Base-by-base conservation (phyloP, 2,888 invertebrate genomes). In the Drosophila quinaria region DNA sequence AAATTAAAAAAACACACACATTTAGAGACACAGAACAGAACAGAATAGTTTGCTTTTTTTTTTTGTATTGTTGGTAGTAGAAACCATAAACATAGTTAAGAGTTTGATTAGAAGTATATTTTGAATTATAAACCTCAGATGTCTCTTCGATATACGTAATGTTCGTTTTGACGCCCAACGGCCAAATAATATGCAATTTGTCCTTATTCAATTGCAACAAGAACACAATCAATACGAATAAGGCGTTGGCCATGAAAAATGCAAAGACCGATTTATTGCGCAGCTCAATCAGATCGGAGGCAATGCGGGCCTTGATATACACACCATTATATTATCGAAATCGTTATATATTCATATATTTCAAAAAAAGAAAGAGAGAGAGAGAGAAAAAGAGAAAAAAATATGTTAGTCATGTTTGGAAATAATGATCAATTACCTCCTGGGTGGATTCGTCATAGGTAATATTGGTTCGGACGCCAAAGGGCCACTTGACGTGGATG, bases 231-330 rank as follows among this genome's bases (percentile, higher is more conserved):
- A 99, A 96, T 93, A 99, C 98, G 96, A 99, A 99, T 93, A 99
- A 96, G 93, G 98, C 97, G 96, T 99, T 99, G 95, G 99, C 97
- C 98, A 99, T 99, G 94, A 99, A 97, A 96, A 99, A 98, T 93
- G 97, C 97, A 94, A 98, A 98, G 92, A 98, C 98, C 91, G 97
- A 97, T 94, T 98, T 98, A 95, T 99, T 99, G 92, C 99, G 95
- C 92, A 99, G 96, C 93, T 98, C 98, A 93, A 97, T 95, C 93
- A 99, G 95, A 94, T 98, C 98, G 91, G 94, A 94, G 91, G 97
- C 97, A 92, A 97, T 96, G 93, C 97, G 95, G 93, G 95, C 97
- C 97, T 97, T 69, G 25, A 25, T 25, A 78, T 25, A 22, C 31
- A 47, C 44, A 17, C 46, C 15, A 37, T 51, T 58, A 50, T 49